Conservation (phyloP, 1,140 invertebrate genomes). For the Drosophila kikkawai region DNA sequence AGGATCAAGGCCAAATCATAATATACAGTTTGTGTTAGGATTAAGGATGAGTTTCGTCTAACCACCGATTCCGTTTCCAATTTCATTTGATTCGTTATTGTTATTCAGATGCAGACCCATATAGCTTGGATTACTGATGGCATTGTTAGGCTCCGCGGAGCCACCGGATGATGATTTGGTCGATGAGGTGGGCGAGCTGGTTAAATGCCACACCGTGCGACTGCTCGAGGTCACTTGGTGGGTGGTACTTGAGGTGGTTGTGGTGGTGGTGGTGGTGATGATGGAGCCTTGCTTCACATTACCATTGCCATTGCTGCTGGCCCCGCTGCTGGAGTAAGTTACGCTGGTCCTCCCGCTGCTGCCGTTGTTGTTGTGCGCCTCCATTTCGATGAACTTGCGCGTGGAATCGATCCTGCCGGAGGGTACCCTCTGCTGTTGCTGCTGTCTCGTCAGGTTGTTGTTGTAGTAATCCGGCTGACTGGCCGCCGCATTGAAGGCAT, state of each 20-base stretch:
- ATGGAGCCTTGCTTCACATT: slow-evolving; percentile 54
- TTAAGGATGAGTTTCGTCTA: slow-evolving; percentile 55
- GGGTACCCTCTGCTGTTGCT: slow-evolving; percentile 52
- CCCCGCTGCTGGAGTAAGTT: slow-evolving; percentile 69
- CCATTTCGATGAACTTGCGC: slow-evolving; percentile 79
- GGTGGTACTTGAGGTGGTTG: slow-evolving; percentile 37
- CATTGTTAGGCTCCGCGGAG: slow-evolving; percentile 69
- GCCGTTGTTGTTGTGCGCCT: slow-evolving; percentile 54
- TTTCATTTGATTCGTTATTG: slow-evolving; percentile 77
- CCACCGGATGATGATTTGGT: slow-evolving; percentile 70
- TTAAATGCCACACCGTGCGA: slow-evolving; percentile 84
- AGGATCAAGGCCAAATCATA: neutral
- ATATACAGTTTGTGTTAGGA: slow-evolving; percentile 27
- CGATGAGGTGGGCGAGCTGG: slow-evolving; percentile 74
- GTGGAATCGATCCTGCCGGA: slow-evolving; percentile 69
- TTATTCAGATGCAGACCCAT: slow-evolving; percentile 83
- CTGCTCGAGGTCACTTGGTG: slow-evolving; percentile 67
- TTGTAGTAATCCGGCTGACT: slow-evolving; percentile 65
- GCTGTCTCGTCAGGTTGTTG: slow-evolving; percentile 54
- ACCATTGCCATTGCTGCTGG: slow-evolving; percentile 80
- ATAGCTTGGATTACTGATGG: slow-evolving; percentile 85
- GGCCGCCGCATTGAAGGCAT: slow-evolving; percentile 81
- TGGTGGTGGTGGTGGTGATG: slow-evolving; percentile 45
- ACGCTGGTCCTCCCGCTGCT: slow-evolving; percentile 45
- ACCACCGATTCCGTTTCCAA: slow-evolving; percentile 77